phyloP scores from a whole-genome alignment of 2,113 vertebrate genomes.

The Halcyon senegalensis region DNA sequence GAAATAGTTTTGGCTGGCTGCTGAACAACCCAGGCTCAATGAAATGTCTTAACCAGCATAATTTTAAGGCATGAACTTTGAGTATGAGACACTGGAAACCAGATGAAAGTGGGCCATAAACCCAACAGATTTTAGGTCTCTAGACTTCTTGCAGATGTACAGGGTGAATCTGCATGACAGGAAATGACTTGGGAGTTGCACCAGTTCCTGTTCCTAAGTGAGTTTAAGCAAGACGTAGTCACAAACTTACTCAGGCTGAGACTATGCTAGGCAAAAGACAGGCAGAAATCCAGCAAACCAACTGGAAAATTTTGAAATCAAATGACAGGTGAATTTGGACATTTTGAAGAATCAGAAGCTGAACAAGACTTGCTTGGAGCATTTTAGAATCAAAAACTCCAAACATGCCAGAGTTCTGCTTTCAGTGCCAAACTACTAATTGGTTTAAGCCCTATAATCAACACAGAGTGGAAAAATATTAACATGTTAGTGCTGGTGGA shows the following conservation, averaged over 20 bases:
- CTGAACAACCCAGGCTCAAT: background rate
- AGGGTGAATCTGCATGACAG: background rate
- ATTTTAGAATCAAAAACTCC: conserved; percentile 7
- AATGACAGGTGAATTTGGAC: background rate
- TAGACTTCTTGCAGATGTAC: background rate
- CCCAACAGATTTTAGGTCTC: background rate
- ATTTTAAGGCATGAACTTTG: background rate
- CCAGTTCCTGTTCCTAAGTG: background rate
- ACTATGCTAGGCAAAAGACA: background rate
- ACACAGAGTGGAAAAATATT: conserved; percentile 49
- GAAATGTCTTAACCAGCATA: background rate
- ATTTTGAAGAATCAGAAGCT: background rate
- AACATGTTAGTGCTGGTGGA: background rate
- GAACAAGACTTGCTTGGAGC: background rate
- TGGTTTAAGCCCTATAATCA: conserved; percentile 43
- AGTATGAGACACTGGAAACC: background rate
- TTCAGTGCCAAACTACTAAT: conserved; percentile 47
- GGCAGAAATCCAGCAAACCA: background rate
- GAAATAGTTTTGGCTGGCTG: background rate
- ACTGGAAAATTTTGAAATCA: background rate
- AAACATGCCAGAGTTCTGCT: background rate
- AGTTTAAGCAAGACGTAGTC: background rate
- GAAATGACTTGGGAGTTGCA: background rate
- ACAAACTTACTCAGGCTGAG: background rate
- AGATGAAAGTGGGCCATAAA: background rate